Evolutionary conservation across 1,140 invertebrate genomes (phyloP).

Genomic region (Saccostrea echinata): DNA sequence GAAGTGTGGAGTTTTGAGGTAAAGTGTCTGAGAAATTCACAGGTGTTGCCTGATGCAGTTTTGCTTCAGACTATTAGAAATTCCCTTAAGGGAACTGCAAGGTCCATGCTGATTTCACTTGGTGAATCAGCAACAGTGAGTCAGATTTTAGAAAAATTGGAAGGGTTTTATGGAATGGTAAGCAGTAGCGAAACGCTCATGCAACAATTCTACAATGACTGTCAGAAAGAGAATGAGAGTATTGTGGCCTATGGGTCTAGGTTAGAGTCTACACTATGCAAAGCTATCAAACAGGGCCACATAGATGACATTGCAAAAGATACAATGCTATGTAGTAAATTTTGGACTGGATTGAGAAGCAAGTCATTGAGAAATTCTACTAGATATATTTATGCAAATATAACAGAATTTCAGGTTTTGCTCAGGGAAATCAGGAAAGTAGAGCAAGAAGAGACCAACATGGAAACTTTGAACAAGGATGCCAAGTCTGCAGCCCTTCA

Average conservation of each 20-base stretch:
- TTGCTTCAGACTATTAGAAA: slow-evolving; percentile 15
- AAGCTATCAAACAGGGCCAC: slow-evolving; percentile 5
- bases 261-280: slow-evolving; percentile 27
- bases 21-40: background rate
- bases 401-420: background rate
- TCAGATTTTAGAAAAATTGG: slow-evolving; percentile 8
- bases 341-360: slow-evolving; percentile 40
- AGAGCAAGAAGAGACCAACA: background rate
- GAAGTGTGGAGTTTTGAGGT: slow-evolving; percentile 20
- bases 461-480: background rate
- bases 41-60: background rate
- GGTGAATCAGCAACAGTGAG: slow-evolving; percentile 28
- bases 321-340: background rate
- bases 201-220: slow-evolving; percentile 22
- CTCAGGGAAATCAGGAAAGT: slow-evolving; percentile 2
- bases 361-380: background rate
- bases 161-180: slow-evolving; percentile 41
- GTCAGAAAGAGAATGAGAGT: slow-evolving; percentile 35
- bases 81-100: slow-evolving; percentile 35
- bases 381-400: slow-evolving; percentile 9
- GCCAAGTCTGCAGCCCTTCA: background rate
- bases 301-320: background rate
- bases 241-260: slow-evolving; percentile 14
- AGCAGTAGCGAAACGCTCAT: slow-evolving; percentile 18
- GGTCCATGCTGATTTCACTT: background rate